A percentile compares a stretch with the other conserved stretches of the same genome.
These are phyloP conservation scores for Cyanoramphus novaezelandiae DNA, from an alignment of 2,113 vertebrate genomes.

Conservation along the genomic window DNA sequence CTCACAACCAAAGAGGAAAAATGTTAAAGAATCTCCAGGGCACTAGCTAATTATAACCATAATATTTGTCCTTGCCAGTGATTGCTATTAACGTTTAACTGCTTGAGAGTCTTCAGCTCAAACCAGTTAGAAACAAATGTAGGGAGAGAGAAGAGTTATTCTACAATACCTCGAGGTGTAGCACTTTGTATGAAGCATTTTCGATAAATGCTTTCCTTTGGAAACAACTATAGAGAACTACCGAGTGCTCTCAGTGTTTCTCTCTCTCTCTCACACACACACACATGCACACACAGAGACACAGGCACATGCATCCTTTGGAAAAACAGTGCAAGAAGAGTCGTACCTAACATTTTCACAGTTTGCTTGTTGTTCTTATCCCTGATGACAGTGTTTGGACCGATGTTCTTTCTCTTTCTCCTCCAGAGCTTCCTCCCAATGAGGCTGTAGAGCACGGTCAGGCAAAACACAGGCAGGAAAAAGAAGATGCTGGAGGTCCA, in stretches of 20 bases:
- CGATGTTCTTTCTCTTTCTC: slow-evolving; percentile 80
- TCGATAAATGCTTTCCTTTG: neutral
- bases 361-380: slow-evolving; percentile 94
- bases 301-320: neutral
- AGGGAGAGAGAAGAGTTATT: neutral
- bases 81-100: neutral
- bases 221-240: neutral
- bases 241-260: neutral
- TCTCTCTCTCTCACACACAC: neutral
- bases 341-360: slow-evolving; percentile 94
- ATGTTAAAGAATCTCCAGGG: neutral
- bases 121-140: neutral
- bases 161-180: neutral
- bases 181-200: neutral
- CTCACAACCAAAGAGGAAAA: slow-evolving; percentile 15
- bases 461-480: slow-evolving; percentile 93
- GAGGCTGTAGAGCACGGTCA: slow-evolving; percentile 94
- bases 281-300: neutral
- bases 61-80: neutral
- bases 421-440: slow-evolving; percentile 93
- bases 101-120: neutral
- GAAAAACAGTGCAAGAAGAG: neutral
- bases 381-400: slow-evolving; percentile 80
- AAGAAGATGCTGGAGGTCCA: slow-evolving; percentile 95
- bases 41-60: neutral